These are phyloP conservation scores for Echinarachnius parma DNA, from an alignment of 53 echinoderm and acorn worm genomes.

Conservation along the genomic window DNA sequence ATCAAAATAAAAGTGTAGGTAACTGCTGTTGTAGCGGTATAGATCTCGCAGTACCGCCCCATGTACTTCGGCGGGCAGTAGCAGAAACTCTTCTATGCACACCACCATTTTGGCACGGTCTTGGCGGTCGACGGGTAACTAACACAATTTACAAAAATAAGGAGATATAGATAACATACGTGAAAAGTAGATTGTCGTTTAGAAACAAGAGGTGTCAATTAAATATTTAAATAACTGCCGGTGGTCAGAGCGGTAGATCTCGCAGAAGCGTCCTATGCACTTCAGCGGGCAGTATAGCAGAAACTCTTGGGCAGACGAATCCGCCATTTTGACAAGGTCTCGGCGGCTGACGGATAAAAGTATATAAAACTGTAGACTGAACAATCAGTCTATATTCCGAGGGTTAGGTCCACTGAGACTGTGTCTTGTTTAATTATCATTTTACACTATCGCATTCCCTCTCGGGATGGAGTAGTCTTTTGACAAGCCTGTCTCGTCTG, in stretches of 20 bases:
- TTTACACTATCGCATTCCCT: no score
- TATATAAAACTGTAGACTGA: no score
- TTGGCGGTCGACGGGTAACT: slow-evolving; percentile 18
- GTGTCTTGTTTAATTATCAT: no score
- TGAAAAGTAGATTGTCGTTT: no score
- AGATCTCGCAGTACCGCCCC: slow-evolving; percentile 82
- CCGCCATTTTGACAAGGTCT: slow-evolving; percentile 81
- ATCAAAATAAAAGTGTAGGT: no score
- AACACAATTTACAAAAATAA: neutral
- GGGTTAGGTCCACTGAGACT: no score
- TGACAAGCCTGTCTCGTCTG: no score
- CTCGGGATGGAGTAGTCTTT: no score
- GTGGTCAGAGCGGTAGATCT: slow-evolving; percentile 48
- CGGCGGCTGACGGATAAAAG: slow-evolving; percentile 7
- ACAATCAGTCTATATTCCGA: no score
- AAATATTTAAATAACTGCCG: no score
- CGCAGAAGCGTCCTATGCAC: slow-evolving; percentile 81
- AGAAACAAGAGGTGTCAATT: no score
- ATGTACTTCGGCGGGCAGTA: slow-evolving; percentile 60
- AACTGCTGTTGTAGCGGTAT: slow-evolving; percentile 47
- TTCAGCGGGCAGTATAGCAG: slow-evolving; percentile 65
- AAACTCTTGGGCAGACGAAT: slow-evolving; percentile 74
- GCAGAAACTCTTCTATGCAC: slow-evolving; percentile 73
- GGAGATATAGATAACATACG: no score
- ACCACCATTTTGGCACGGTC: slow-evolving; percentile 80